phyloP scores from a whole-genome alignment of 2,888 invertebrate genomes.

The Hypsopygia costalis region DNA sequence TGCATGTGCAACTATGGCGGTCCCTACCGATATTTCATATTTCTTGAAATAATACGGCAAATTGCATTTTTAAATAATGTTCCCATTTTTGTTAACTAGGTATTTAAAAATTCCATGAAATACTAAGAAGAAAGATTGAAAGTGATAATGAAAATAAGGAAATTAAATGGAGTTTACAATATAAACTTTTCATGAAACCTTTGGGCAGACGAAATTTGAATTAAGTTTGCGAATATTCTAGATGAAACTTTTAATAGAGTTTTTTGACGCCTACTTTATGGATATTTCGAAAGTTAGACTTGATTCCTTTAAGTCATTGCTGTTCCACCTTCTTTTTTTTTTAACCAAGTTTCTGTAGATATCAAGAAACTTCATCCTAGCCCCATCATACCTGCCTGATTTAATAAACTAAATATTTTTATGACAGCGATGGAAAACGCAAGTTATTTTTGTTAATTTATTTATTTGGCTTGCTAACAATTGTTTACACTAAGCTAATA shows the following conservation, averaged over 20 bases:
- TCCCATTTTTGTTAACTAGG: too few relatives aligned
- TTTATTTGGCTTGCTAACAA: too few relatives aligned
- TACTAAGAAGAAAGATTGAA: slow-evolving; percentile 1
- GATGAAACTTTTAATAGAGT: slow-evolving; percentile 22
- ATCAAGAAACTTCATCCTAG: not conserved
- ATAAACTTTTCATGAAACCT: slow-evolving; percentile 14
- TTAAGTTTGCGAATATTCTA: slow-evolving; percentile 14
- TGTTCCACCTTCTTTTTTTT: not conserved
- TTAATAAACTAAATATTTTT: not conserved
- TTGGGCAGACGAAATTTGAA: slow-evolving; percentile 14
- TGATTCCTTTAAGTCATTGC: not conserved
- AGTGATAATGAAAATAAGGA: slow-evolving; percentile 18
- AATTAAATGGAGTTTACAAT: slow-evolving; percentile 20
- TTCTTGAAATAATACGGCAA: too few relatives aligned
- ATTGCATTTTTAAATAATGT: too few relatives aligned
- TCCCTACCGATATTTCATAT: too few relatives aligned
- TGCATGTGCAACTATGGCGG: too few relatives aligned
- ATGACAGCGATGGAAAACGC: too few relatives aligned
- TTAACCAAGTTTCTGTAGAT: not conserved
- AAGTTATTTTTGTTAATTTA: too few relatives aligned
- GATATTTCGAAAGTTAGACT: slow-evolving; percentile 2
- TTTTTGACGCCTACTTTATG: slow-evolving; percentile 10
- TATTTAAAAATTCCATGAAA: too few relatives aligned
- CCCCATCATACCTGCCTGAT: not conserved
- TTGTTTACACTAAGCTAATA: too few relatives aligned